Percentiles rank a stretch among this genome's conserved stretches.
These are phyloP conservation scores for Chionoecetes opilio DNA, from an alignment of 1,140 invertebrate species.

Conservation along the genomic window DNA sequence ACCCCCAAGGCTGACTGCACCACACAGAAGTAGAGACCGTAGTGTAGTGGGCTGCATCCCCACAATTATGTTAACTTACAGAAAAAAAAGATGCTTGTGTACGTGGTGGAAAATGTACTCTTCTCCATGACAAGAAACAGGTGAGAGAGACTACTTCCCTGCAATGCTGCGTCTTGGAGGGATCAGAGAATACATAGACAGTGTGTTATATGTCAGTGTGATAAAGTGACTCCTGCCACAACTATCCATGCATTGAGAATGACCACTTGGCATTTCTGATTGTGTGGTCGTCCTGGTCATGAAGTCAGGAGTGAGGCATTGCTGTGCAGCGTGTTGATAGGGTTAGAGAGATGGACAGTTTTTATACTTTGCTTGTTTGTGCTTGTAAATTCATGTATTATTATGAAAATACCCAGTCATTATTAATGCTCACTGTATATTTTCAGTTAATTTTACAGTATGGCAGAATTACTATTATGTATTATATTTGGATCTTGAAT, in stretches of 20 bases:
- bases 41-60: no score
- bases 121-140: not conserved
- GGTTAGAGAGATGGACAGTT: not conserved
- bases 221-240: constrained; percentile 6
- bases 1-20: no score
- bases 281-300: not conserved
- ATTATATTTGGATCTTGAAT: no score
- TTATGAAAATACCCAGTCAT: not conserved
- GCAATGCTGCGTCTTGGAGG: not conserved
- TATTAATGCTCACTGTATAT: not conserved
- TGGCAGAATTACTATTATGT: no score
- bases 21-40: no score
- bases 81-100: no score
- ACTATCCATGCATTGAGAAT: not conserved
- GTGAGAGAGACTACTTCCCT: not conserved
- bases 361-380: not conserved
- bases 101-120: no score
- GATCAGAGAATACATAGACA: not conserved
- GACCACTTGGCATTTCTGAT: not conserved
- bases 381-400: not conserved
- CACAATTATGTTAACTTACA: no score
- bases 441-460: not conserved
- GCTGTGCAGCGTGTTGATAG: not conserved
- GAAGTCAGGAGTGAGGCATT: not conserved
- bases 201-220: not conserved